Conservation (phyloP, 1,140 invertebrate genomes). For the Heliothis subflexa region DNA sequence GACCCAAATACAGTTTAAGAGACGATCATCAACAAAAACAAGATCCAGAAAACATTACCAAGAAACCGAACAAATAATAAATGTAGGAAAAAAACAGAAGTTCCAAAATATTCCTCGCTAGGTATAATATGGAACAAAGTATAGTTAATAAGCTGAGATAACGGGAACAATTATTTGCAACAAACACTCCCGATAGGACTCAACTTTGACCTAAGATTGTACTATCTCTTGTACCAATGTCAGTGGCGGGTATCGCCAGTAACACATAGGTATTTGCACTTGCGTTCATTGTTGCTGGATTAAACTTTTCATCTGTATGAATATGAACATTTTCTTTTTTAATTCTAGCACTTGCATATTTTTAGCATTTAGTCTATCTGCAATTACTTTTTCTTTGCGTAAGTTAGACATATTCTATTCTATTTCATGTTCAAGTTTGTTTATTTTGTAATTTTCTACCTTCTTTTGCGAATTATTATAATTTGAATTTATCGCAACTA, state of each 20-base stretch:
- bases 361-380: neutral
- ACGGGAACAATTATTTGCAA: slow-evolving; percentile 51
- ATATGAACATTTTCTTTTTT: neutral
- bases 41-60: neutral
- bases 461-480: no score
- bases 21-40: neutral
- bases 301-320: neutral
- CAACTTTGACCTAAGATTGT: slow-evolving; percentile 61
- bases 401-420: no score
- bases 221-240: slow-evolving; percentile 46
- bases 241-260: slow-evolving; percentile 14
- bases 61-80: neutral
- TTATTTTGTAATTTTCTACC: no score
- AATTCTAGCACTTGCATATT: neutral
- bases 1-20: neutral
- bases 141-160: slow-evolving; percentile 42
- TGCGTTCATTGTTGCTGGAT: neutral
- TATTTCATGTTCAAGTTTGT: no score
- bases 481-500: no score
- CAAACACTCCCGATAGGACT: slow-evolving; percentile 53
- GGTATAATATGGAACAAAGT: slow-evolving; percentile 30
- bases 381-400: no score
- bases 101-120: slow-evolving; percentile 15
- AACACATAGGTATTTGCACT: neutral
- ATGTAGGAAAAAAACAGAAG: neutral